Evolutionary conservation across 64 coral and sea anemone species (phyloP).

Genomic region (Pocillopora damicornis): DNA sequence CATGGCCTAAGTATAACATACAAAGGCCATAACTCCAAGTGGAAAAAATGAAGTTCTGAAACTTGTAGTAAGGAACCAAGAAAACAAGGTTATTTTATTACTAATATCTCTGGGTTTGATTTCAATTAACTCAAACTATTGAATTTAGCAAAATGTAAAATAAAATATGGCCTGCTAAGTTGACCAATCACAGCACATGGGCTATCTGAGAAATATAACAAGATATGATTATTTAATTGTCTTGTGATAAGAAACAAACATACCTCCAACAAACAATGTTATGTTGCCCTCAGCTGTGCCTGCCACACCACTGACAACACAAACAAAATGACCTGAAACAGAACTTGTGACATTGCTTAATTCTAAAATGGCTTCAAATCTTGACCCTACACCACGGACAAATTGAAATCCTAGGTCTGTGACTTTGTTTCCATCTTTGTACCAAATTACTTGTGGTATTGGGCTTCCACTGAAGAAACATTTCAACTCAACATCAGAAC

Average conservation of each 20-base stretch:
- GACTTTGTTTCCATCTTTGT: slow-evolving; percentile 14
- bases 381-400: not conserved
- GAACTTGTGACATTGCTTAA: not conserved
- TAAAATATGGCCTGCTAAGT: not conserved
- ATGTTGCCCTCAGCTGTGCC: slow-evolving; percentile 37
- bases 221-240: not conserved
- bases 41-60: too few relatives aligned
- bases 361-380: slow-evolving; percentile 10
- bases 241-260: not conserved
- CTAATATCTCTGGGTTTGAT: too few relatives aligned
- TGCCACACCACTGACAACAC: not conserved
- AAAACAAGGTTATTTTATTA: too few relatives aligned
- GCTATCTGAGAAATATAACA: not conserved
- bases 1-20: too few relatives aligned
- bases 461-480: slow-evolving; percentile 34
- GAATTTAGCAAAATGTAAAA: not conserved
- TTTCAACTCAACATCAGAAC: slow-evolving; percentile 29
- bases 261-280: slow-evolving; percentile 39
- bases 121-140: too few relatives aligned
- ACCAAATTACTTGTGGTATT: slow-evolving; percentile 44
- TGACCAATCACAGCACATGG: not conserved
- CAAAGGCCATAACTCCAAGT: too few relatives aligned
- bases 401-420: not conserved
- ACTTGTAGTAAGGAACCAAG: too few relatives aligned
- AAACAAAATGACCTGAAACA: slow-evolving; percentile 38